phyloP scores from a whole-genome alignment of 2,113 vertebrate genomes.

The Pipra filicauda region DNA sequence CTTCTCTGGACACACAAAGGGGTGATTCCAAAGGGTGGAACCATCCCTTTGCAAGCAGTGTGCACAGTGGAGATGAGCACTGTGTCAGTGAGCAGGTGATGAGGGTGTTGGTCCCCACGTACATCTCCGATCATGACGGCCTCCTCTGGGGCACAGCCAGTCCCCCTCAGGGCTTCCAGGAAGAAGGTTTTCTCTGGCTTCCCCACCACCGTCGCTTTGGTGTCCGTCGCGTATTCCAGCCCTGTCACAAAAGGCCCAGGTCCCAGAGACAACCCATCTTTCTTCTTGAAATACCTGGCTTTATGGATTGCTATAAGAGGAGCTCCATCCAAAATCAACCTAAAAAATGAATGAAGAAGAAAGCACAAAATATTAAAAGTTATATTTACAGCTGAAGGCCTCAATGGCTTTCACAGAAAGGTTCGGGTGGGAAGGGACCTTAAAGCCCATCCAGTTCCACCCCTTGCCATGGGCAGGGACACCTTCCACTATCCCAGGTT shows the following conservation, averaged over 20 bases:
- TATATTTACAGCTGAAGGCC: not conserved
- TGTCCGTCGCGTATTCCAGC: constrained; percentile 88
- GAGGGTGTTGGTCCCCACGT: constrained; percentile 32
- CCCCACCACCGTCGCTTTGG: constrained; percentile 87
- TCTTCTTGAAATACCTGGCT: constrained; percentile 91
- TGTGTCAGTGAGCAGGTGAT: not conserved
- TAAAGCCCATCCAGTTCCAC: accelerated
- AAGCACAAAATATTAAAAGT: not conserved
- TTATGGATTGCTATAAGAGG: constrained; percentile 96
- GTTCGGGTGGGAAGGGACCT: not conserved
- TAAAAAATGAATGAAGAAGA: constrained; percentile 24
- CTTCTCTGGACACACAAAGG: not conserved
- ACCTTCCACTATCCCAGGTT: accelerated
- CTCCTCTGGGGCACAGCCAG: constrained; percentile 76
- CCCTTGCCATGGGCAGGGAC: not conserved
- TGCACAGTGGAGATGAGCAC: not conserved
- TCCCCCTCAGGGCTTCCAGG: constrained; percentile 83
- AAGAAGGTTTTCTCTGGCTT: constrained; percentile 93
- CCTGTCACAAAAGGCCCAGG: constrained; percentile 91
- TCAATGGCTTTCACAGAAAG: not conserved
- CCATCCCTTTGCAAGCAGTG: not conserved
- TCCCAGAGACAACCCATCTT: constrained; percentile 90
- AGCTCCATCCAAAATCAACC: constrained; percentile 88
- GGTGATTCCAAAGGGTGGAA: not conserved
- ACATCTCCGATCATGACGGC: constrained; percentile 96